phyloP scores from a whole-genome alignment of 2,113 vertebrate species.

The Paedocypris sp. region DNA sequence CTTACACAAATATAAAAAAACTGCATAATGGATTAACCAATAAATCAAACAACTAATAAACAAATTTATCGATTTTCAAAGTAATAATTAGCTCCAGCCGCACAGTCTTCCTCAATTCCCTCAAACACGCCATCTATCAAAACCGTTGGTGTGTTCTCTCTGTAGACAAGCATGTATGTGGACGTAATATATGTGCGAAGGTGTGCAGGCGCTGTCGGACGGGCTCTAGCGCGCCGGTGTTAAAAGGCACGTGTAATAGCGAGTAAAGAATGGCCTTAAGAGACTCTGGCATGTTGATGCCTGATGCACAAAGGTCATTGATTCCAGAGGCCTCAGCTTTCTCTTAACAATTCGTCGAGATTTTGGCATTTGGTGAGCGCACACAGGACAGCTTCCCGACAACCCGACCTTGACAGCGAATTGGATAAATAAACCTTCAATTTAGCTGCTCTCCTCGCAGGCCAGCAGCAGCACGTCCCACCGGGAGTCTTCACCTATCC shows the following conservation, averaged over 20 bases:
- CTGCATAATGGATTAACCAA: too few species aligned
- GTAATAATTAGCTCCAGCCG: too few species aligned
- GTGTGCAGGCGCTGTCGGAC: constrained; percentile 38
- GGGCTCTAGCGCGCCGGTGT: constrained; percentile 54
- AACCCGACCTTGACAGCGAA: constrained; percentile 98
- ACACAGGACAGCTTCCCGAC: constrained; percentile 92
- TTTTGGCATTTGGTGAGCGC: constrained; percentile 99
- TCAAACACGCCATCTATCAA: too few species aligned
- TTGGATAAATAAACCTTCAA: constrained; percentile 99
- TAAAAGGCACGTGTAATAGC: constrained; percentile 73
- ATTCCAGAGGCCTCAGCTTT: constrained; percentile 67
- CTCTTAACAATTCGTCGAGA: constrained; percentile 88
- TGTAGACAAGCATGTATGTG: background rate
- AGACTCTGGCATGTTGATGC: constrained; percentile 83
- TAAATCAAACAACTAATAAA: too few species aligned
- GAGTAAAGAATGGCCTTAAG: constrained; percentile 78
- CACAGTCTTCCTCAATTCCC: too few species aligned
- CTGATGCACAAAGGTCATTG: constrained; percentile 96
- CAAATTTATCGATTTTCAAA: too few species aligned
- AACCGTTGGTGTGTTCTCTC: too few species aligned
- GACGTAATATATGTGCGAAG: background rate
- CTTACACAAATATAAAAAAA: too few species aligned
- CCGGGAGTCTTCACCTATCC: constrained; percentile 97
- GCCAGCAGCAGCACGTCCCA: constrained; percentile 74
- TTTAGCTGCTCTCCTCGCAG: constrained; percentile 82